A percentile compares a stretch with the other conserved stretches of the same genome.
Conservation (phyloP, 2,888 invertebrate genomes). For the Phanerotoma sp. region DNA sequence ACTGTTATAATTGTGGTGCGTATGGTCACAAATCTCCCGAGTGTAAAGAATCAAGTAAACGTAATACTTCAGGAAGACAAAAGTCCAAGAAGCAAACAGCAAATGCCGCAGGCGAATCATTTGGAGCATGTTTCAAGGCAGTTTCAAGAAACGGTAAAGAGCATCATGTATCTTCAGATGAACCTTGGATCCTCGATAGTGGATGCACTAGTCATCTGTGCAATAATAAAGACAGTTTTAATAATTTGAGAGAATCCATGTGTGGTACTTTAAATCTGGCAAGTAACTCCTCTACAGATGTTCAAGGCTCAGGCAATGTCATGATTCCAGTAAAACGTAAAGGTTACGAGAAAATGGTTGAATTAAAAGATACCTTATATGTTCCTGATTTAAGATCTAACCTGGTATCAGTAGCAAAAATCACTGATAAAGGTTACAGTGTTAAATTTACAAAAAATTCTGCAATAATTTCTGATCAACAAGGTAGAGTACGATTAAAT, state of each 20-base stretch:
- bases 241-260: constrained; percentile 26
- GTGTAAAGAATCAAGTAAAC: background rate
- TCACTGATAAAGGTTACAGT: constrained; percentile 10
- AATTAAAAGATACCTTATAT: background rate
- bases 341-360: constrained; percentile 1
- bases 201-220: constrained; percentile 23
- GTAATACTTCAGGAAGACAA: background rate
- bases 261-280: constrained; percentile 41
- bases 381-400: constrained; percentile 19
- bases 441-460: constrained; percentile 10
- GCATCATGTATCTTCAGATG: background rate
- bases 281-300: constrained; percentile 10
- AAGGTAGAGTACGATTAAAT: constrained; percentile 3
- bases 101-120: background rate
- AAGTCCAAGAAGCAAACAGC: background rate
- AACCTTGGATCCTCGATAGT: constrained; percentile 18
- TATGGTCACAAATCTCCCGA: background rate
- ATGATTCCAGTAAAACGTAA: background rate
- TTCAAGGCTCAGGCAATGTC: constrained; percentile 7
- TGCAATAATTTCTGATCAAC: constrained; percentile 8
- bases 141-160: background rate
- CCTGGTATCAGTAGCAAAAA: constrained; percentile 20
- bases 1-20: background rate
- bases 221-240: constrained; percentile 18
- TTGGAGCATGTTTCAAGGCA: background rate